Conservation (phyloP, 2,113 vertebrate species). For the Dinomys branickii region DNA sequence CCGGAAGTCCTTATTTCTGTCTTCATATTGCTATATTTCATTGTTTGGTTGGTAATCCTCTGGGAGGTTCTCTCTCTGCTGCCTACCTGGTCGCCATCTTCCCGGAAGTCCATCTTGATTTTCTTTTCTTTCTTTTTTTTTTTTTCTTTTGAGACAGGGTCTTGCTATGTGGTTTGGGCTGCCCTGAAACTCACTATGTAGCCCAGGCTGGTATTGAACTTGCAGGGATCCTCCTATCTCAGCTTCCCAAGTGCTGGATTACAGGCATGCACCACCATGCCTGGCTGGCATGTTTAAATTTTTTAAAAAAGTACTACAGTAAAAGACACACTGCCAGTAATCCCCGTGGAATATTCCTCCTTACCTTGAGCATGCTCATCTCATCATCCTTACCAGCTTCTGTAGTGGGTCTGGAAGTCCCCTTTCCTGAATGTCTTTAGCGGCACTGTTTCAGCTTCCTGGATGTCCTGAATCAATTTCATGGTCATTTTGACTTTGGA, state of each 20-base stretch:
- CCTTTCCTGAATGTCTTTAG: background rate
- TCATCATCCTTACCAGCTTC: background rate
- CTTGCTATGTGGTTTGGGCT: background rate
- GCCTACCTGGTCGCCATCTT: too few species aligned
- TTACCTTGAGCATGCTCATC: background rate
- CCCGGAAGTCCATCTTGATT: too few species aligned
- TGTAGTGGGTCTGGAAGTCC: background rate
- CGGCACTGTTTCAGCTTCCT: background rate
- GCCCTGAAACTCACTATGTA: background rate
- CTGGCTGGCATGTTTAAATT: background rate
- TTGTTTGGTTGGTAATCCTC: too few species aligned
- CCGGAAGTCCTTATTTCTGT: too few species aligned
- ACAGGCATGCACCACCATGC: background rate
- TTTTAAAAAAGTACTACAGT: background rate
- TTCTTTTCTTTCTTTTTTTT: too few species aligned
- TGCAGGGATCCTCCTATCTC: background rate
- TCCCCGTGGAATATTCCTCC: background rate
- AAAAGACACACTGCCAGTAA: background rate
- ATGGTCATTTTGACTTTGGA: background rate
- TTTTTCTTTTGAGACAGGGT: too few species aligned
- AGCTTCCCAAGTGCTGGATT: background rate
- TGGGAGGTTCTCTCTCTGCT: too few species aligned
- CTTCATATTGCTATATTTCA: too few species aligned
- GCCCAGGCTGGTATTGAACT: background rate
- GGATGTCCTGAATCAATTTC: background rate